A percentile compares a stretch with the other conserved stretches of the same genome.
Conservation (phyloP, 2,797 vertebrate species). For the Gymnothorax javanicus region DNA sequence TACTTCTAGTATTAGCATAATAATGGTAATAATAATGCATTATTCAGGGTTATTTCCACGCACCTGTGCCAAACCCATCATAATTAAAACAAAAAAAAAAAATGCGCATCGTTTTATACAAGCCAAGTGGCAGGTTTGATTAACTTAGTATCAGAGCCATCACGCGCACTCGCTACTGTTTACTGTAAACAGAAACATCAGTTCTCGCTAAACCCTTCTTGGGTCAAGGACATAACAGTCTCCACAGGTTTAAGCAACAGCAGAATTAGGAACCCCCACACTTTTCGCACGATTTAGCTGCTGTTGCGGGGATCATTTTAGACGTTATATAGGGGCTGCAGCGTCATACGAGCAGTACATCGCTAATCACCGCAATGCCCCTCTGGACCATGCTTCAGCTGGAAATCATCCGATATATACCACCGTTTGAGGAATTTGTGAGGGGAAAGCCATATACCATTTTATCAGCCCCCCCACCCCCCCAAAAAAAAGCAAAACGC, state of each 20-base stretch:
- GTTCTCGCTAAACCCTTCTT: neutral
- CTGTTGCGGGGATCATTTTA: constrained; percentile 28
- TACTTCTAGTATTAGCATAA: neutral
- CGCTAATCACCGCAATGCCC: constrained; percentile 25
- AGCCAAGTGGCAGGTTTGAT: constrained; percentile 25
- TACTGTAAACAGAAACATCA: constrained; percentile 5
- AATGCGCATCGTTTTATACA: constrained; percentile 17
- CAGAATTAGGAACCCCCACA: neutral
- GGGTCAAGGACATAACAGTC: constrained; percentile 28
- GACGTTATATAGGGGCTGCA: neutral
- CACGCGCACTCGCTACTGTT: constrained; percentile 13
- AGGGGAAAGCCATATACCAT: neutral
- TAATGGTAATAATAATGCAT: neutral
- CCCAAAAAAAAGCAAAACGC: neutral
- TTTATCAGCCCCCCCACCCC: neutral
- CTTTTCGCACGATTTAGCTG: constrained; percentile 16
- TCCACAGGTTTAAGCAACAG: constrained; percentile 6
- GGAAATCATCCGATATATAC: constrained; percentile 17
- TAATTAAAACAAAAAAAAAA: constrained; percentile 13
- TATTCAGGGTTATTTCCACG: neutral
- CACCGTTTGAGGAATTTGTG: constrained; percentile 13
- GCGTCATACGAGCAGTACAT: neutral
- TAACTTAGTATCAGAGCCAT: constrained; percentile 30
- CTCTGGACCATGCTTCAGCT: constrained; percentile 14
- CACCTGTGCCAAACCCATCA: neutral